Conservation (phyloP, 2,113 vertebrate genomes). For the Siniperca knerii region DNA sequence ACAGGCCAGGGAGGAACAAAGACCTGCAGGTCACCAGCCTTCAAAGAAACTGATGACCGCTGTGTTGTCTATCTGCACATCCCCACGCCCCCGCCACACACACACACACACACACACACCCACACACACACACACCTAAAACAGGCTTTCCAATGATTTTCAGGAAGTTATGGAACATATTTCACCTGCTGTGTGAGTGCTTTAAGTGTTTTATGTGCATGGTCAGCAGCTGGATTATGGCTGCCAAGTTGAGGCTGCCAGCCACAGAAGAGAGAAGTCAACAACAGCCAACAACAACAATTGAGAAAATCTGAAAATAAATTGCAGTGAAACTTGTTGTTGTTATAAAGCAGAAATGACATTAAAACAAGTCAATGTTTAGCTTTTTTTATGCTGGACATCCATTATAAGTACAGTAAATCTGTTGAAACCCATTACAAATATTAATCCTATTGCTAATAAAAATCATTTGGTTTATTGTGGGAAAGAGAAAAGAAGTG, state of each 20-base stretch:
- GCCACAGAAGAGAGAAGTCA: not conserved
- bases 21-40: not conserved
- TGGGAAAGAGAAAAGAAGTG: not conserved
- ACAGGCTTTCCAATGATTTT: not conserved
- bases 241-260: not conserved
- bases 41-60: not conserved
- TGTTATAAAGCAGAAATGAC: not conserved
- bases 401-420: not conserved
- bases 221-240: not conserved
- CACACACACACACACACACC: no score
- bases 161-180: not conserved
- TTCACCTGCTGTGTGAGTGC: not conserved
- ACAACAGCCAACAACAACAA: constrained; percentile 1
- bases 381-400: not conserved
- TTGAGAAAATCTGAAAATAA: not conserved
- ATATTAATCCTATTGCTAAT: not conserved
- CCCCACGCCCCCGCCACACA: no score
- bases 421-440: not conserved
- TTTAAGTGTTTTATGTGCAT: not conserved
- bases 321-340: no score
- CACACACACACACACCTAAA: no score
- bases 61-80: not conserved
- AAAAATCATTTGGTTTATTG: not conserved
- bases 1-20: not conserved
- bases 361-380: not conserved